Evolutionary conservation across 92 coral and sea anemone species (phyloP).

Genomic region (Palythoa grandis): DNA sequence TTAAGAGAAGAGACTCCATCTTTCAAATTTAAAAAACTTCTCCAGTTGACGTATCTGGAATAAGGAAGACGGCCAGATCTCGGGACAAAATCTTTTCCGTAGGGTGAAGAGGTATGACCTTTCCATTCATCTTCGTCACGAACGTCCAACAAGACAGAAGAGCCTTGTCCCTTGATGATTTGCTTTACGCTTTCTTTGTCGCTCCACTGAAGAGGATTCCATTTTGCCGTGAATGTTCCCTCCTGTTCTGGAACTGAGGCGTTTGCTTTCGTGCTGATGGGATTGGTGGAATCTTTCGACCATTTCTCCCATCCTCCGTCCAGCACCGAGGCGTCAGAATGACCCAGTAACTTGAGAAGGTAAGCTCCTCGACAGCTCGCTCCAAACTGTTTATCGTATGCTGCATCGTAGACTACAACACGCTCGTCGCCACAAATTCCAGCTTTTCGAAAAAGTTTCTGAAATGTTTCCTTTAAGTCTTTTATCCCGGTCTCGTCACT

Average conservation of each 20-base stretch:
- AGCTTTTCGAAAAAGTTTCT: conserved; percentile 15
- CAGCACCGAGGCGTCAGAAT: conserved; percentile 14
- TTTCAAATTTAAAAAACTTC: not conserved
- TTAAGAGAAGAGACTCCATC: conserved; percentile 31
- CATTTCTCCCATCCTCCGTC: conserved; percentile 48
- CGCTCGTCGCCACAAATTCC: conserved; percentile 36
- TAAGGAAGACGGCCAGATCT: conserved; percentile 23
- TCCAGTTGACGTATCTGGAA: conserved; percentile 37
- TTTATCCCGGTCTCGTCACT: conserved; percentile 33
- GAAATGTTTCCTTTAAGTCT: conserved; percentile 5
- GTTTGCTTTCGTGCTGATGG: conserved; percentile 1
- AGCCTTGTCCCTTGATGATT: conserved; percentile 9
- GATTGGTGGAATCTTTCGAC: conserved; percentile 1
- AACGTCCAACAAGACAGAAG: conserved; percentile 34
- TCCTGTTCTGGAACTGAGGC: not conserved
- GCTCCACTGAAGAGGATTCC: conserved; percentile 39
- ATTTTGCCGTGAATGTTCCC: conserved; percentile 24
- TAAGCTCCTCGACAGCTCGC: conserved; percentile 36
- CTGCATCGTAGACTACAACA: conserved; percentile 15
- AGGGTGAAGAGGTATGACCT: conserved; percentile 18
- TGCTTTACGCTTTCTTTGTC: conserved; percentile 27
- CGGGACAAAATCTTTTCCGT: conserved; percentile 4
- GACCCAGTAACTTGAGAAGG: conserved; percentile 25
- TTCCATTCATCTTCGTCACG: conserved; percentile 32
- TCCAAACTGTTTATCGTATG: conserved; percentile 35